phyloP scores from a whole-genome alignment of 2,888 invertebrate genomes.

The Ophonus ardosiacus region DNA sequence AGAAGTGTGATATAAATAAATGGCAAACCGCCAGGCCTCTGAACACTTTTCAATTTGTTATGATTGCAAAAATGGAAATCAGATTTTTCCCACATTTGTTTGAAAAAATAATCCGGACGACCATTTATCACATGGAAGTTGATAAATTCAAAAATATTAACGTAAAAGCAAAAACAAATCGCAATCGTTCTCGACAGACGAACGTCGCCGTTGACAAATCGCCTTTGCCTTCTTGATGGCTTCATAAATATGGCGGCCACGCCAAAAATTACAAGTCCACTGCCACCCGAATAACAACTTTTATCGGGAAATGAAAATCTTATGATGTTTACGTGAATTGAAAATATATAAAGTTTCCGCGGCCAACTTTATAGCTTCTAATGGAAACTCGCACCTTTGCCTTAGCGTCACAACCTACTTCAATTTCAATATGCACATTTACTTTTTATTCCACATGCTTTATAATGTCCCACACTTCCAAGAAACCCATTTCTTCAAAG shows the following conservation, averaged over 20 bases:
- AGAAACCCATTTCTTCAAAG: not conserved
- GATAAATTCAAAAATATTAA: conserved; percentile 55
- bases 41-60: conserved; percentile 49
- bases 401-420: not conserved
- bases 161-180: conserved; percentile 57
- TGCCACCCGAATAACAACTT: conserved; percentile 42
- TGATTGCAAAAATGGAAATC: conserved; percentile 48
- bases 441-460: conserved; percentile 2
- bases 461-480: not conserved
- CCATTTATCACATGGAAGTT: conserved; percentile 43
- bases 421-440: conserved; percentile 23
- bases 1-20: conserved; percentile 35
- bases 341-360: conserved; percentile 52
- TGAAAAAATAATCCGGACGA: conserved; percentile 33
- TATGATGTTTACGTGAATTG: conserved; percentile 60
- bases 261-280: conserved; percentile 36
- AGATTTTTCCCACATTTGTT: conserved; percentile 46
- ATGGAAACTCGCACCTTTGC: conserved; percentile 37
- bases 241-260: conserved; percentile 39
- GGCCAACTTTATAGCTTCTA: conserved; percentile 33
- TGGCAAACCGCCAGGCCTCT: conserved; percentile 29
- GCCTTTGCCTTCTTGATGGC: conserved; percentile 42
- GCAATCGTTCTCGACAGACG: conserved; percentile 39
- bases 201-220: conserved; percentile 43
- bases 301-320: conserved; percentile 58